phyloP scores from a whole-genome alignment of 1,140 invertebrate genomes.

The Drosophila navojoa region DNA sequence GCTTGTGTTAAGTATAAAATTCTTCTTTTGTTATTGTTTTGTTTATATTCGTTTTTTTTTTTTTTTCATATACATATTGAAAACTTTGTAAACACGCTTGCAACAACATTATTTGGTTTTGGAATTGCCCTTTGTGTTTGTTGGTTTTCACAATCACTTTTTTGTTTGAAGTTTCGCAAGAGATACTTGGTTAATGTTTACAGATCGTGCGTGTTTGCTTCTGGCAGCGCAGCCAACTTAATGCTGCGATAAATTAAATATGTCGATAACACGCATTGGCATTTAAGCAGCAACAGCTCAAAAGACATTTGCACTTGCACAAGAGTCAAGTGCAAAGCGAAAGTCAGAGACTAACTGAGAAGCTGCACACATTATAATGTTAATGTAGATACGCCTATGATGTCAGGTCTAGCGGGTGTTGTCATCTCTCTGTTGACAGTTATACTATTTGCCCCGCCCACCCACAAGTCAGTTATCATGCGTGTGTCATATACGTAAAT shows the following conservation, averaged over 20 bases:
- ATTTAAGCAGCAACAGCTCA: not conserved
- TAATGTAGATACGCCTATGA: not conserved
- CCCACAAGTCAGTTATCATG: not conserved
- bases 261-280: slow-evolving; percentile 25
- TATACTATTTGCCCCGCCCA: not conserved
- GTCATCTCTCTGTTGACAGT: slow-evolving; percentile 25
- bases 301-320: not conserved
- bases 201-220: slow-evolving; percentile 7
- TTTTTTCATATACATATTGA: not conserved
- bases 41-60: not conserved
- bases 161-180: slow-evolving; percentile 16
- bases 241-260: not conserved
- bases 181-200: slow-evolving; percentile 24
- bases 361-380: not conserved
- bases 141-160: slow-evolving; percentile 20
- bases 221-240: slow-evolving; percentile 11
- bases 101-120: slow-evolving; percentile 27
- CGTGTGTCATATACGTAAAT: slow-evolving; percentile 32
- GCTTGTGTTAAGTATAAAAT: not conserved
- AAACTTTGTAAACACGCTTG: slow-evolving; percentile 19
- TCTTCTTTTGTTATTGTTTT: not conserved
- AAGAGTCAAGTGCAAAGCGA: slow-evolving; percentile 3
- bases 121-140: slow-evolving; percentile 11
- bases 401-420: slow-evolving; percentile 22
- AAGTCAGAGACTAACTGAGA: not conserved